Evolutionary conservation across 2,113 vertebrate species (phyloP), one percentile per base, ranked within the genome.

Genomic region (Cavia porcellus): DNA sequence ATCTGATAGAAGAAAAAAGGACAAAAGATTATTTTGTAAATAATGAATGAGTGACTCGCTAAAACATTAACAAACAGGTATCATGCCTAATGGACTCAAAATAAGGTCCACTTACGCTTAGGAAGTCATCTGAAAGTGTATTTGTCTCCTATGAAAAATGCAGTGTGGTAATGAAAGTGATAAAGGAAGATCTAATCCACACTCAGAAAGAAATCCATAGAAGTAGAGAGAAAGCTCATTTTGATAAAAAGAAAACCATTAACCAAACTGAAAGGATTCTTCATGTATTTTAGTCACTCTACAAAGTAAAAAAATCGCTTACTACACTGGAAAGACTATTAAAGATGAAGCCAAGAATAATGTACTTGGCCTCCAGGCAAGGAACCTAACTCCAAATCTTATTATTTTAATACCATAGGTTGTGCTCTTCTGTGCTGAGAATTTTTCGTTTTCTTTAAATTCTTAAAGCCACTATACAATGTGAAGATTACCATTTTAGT

Each of bases 21-120:
- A 19, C 55, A 57, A 57, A 28, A 85, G n/a, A 94, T 90, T 70
- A 50, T 75, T 92, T 91, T 77, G 3, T 45, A 96, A 32, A 50
- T n/a, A 90, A 66, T 3, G 32, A 95, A 90, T 66, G 28, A 47
- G 66, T 66, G 89, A 61, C 81, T 88, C 90, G 32, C 35, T 90
- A 94, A 90, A 95, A 82, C 7, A 19, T 90, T 85, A 79, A 12
- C 68, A 96, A 77, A 94, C 11, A 86, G 32, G 15, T 64, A 10
- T 80, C 75, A n/a, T 62, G 25, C 30, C 19, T 96, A 93, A 86
- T 86, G 70, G 86, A 77, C 64, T 93, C 90, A 89, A 86, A 96
- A 77, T 81, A 72, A 66, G 22, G 3, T 83, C 83, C 25, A 93
- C 79, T 93, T 93, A 80, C 38, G 10, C 57, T 93, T 72, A 66